Evolutionary conservation across 2,797 vertebrate species (phyloP).

Genomic region (Hoplostethus mediterraneus): DNA sequence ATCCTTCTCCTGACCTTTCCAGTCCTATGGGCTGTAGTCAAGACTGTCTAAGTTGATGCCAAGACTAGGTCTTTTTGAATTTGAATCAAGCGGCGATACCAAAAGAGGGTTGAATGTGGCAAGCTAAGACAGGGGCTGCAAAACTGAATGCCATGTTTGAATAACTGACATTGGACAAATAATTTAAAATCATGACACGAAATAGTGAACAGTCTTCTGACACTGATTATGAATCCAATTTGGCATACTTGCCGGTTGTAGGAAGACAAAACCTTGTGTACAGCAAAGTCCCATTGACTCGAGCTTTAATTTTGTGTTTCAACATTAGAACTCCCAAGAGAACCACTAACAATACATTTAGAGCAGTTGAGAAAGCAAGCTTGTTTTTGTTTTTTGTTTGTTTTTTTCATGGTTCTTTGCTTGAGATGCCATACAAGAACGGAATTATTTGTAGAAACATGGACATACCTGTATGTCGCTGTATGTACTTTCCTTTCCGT

Average conservation of each 20-base stretch:
- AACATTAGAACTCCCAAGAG: neutral
- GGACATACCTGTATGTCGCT: conserved; percentile 26
- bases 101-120: neutral
- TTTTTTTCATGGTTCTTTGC: conserved; percentile 19
- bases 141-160: neutral
- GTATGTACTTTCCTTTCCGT: conserved; percentile 8
- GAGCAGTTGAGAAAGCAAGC: neutral
- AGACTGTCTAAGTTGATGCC: conserved; percentile 12
- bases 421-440: conserved; percentile 24
- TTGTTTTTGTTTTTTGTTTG: neutral
- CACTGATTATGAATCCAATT: neutral
- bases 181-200: neutral
- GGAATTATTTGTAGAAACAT: conserved; percentile 16
- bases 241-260: conserved; percentile 8
- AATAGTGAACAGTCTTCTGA: neutral
- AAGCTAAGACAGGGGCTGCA: neutral
- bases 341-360: conserved; percentile 9
- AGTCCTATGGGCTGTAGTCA: conserved; percentile 8
- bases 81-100: conserved; percentile 1
- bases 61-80: conserved; percentile 36
- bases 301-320: conserved; percentile 11
- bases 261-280: conserved; percentile 5
- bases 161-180: neutral
- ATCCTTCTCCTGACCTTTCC: conserved; percentile 27
- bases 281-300: conserved; percentile 4